Evolutionary conservation across 2,797 vertebrate species (phyloP), one percentile per base, ranked within the genome.

Genomic region (Spea hammondii): DNA sequence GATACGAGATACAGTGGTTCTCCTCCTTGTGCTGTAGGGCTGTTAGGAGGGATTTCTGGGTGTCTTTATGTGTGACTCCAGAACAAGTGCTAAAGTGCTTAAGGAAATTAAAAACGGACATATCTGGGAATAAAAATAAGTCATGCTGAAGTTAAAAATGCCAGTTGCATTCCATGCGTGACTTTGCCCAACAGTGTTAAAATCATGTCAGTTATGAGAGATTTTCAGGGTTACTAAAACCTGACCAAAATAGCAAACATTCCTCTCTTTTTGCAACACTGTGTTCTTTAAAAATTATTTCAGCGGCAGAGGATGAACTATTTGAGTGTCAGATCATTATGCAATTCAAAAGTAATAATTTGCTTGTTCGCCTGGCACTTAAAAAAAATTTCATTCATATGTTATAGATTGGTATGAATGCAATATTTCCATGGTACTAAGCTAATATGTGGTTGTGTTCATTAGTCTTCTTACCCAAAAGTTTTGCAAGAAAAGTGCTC

Each of bases 1-100:
- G 89, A 87, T 85, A 88, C 84, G 88, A 90, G 89, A 83, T 84
- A 76, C 78, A 85, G 78, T 82, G 83, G 84, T 82, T 81, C 81
- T 83, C 88, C 83, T 77, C 86, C 84, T 84, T 85, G 78, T 92
- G 89, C 90, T 86, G 82, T 88, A 87, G 86, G 89, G 87, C 88
- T 85, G 88, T 90, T 90, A 90, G 89, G 85, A 92, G 90, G 84
- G 88, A 86, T 89, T 87, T 88, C 82, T 89, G 80, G 86, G 88
- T 89, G 80, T 83, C 83, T 84, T 50, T 88, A 90, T 86, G 89
- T 92, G 91, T 91, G 90, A 92, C 85, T 88, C 88, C 85, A 87
- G 84, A 90, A 91, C 84, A 91, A 89, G 90, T 91, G 90, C 86
- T 90, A 91, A 89, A 91, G 91, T 90, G 91, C 88, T 91, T 86